Conservation (phyloP, 1,140 invertebrate genomes). For the Apis dorsata region DNA sequence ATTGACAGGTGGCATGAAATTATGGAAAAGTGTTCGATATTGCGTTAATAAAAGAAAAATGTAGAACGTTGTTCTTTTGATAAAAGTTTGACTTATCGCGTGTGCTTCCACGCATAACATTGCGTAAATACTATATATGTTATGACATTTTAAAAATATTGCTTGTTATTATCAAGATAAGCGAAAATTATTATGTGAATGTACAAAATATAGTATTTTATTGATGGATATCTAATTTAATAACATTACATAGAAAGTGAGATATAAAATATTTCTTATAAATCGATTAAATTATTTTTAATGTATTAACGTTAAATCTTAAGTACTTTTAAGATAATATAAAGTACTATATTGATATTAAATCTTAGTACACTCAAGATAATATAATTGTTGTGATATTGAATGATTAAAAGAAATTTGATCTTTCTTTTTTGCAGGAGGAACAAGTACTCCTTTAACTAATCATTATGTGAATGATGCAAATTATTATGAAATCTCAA, state of each 20-base stretch:
- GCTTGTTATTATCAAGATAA: background rate
- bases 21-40: background rate
- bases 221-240: background rate
- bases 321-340: background rate
- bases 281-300: background rate
- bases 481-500: slow-evolving; percentile 62
- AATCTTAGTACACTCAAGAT: background rate
- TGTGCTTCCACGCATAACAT: background rate
- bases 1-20: background rate
- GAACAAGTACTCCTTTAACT: slow-evolving; percentile 63
- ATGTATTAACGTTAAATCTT: background rate
- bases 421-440: slow-evolving; percentile 65
- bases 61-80: background rate
- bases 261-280: background rate
- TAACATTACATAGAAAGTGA: background rate
- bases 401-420: background rate
- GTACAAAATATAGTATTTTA: background rate
- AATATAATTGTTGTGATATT: background rate
- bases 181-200: background rate
- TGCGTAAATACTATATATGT: background rate
- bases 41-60: background rate
- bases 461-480: slow-evolving; percentile 66
- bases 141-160: background rate
- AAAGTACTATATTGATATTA: no score
- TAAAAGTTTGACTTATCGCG: background rate